Percentiles rank a stretch among this genome's conserved stretches.
phyloP scores from a whole-genome alignment of 2,888 invertebrate species.

The Uropetala carovei region DNA sequence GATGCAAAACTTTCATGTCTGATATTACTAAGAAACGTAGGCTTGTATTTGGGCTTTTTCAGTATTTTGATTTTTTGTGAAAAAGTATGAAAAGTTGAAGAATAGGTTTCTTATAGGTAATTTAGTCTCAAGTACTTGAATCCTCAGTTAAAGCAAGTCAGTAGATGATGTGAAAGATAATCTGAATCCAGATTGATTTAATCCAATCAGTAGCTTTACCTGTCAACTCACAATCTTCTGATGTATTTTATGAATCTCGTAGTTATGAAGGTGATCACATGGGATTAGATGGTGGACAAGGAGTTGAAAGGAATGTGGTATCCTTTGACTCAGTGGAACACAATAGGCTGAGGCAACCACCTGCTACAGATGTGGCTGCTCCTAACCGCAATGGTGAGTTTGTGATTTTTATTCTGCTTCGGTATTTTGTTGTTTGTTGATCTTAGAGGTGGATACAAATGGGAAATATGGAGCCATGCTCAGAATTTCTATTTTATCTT shows the following conservation, averaged over 20 bases:
- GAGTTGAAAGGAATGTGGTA: not conserved
- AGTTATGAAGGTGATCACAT: slow-evolving; percentile 34
- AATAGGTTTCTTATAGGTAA: too few species aligned
- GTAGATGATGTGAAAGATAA: too few species aligned
- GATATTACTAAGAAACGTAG: not conserved
- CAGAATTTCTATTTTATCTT: not conserved
- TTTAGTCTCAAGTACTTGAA: too few species aligned
- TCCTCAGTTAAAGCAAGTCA: too few species aligned
- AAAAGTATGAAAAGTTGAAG: too few species aligned
- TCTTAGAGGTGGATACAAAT: not conserved
- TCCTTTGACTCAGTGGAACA: not conserved
- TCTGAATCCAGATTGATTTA: too few species aligned
- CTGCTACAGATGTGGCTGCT: not conserved
- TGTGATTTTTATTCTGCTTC: not conserved
- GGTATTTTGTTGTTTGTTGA: not conserved
- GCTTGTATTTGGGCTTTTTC: not conserved
- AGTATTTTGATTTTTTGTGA: too few species aligned
- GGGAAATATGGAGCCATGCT: not conserved
- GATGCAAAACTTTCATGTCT: not conserved
- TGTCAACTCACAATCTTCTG: not conserved
- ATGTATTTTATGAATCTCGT: not conserved
- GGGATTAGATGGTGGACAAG: slow-evolving; percentile 23
- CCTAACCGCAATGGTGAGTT: slow-evolving; percentile 35
- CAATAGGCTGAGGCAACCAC: slow-evolving; percentile 1
- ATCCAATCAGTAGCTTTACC: too few species aligned